phyloP scores from a whole-genome alignment of 2,888 invertebrate genomes.

The Andrena haemorrhoa region DNA sequence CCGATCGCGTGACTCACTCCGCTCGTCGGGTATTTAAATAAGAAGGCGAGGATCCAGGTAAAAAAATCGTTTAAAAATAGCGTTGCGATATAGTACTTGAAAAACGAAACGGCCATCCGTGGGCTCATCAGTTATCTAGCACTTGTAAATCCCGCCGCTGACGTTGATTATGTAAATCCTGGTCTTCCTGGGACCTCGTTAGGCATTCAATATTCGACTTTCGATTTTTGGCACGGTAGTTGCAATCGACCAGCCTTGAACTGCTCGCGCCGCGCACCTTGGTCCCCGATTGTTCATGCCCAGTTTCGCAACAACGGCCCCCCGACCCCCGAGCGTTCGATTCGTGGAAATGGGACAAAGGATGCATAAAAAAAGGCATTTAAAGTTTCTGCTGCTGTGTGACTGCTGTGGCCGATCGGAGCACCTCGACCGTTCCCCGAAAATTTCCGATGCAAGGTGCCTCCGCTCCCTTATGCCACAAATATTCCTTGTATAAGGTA shows the following conservation, averaged over 20 bases:
- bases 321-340: not conserved
- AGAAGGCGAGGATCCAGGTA: too few relatives aligned
- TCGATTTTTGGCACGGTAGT: not conserved
- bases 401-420: not conserved
- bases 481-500: too few relatives aligned
- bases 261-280: not conserved
- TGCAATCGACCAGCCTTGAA: conserved; percentile 37
- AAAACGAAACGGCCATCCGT: too few relatives aligned
- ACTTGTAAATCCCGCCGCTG: conserved; percentile 2
- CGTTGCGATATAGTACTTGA: too few relatives aligned
- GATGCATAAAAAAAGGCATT: not conserved
- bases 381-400: not conserved
- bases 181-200: conserved; percentile 9
- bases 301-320: not conserved
- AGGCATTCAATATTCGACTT: conserved; percentile 13
- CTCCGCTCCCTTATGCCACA: too few relatives aligned
- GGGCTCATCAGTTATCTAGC: too few relatives aligned
- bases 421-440: too few relatives aligned
- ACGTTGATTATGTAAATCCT: not conserved
- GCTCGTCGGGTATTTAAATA: too few relatives aligned
- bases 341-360: conserved; percentile 17
- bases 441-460: too few relatives aligned
- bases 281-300: conserved; percentile 9
- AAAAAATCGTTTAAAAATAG: too few relatives aligned
- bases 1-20: too few relatives aligned